These are phyloP conservation scores for Globodera rostochiensis DNA, from an alignment of 1,140 invertebrate genomes.

Conservation along the genomic window DNA sequence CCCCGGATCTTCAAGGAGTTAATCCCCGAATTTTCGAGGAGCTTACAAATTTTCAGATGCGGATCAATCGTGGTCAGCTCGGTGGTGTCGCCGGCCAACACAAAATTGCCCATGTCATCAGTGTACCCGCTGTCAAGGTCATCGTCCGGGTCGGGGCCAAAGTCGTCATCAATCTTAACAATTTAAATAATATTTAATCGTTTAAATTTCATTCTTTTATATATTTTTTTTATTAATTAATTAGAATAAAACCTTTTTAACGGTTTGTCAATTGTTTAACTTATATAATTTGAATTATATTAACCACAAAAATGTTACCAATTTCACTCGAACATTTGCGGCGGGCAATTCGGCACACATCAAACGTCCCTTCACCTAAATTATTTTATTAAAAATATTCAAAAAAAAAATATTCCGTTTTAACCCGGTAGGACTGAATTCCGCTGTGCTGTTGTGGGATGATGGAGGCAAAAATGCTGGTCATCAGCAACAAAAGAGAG, in stretches of 20 bases:
- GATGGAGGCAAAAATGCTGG: slow-evolving; percentile 33
- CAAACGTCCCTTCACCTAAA: slow-evolving; percentile 55
- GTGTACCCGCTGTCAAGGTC: slow-evolving; percentile 58
- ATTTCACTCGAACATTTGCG: slow-evolving; percentile 54
- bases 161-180: slow-evolving; percentile 29
- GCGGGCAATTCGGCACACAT: slow-evolving; percentile 60
- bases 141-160: slow-evolving; percentile 62
- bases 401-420: not conserved
- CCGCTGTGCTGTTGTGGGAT: slow-evolving; percentile 57
- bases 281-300: too few species aligned
- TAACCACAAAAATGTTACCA: not conserved
- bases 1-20: not conserved
- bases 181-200: not conserved
- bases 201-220: too few species aligned
- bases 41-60: slow-evolving; percentile 59
- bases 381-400: not conserved
- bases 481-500: slow-evolving; percentile 3
- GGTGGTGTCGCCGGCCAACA: slow-evolving; percentile 54
- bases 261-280: too few species aligned
- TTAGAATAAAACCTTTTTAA: too few species aligned
- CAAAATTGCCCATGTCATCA: slow-evolving; percentile 53
- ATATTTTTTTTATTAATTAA: too few species aligned
- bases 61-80: slow-evolving; percentile 65
- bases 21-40: not conserved
- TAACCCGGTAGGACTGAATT: slow-evolving; percentile 58